Conservation (phyloP, 2,113 vertebrate species). For the Callionymus lyra region DNA sequence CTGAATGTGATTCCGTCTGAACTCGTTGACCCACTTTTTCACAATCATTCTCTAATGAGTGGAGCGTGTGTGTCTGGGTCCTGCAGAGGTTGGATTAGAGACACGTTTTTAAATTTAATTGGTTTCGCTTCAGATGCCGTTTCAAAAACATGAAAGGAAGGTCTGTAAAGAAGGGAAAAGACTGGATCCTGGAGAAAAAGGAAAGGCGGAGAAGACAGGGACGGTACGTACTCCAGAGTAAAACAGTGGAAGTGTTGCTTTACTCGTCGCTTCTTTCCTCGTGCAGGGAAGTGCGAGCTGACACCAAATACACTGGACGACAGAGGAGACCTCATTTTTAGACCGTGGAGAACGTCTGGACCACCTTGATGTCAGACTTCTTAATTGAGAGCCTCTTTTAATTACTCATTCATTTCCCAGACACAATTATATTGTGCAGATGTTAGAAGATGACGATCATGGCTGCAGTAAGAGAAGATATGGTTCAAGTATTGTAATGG, state of each 20-base stretch:
- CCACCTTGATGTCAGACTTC: too few relatives aligned
- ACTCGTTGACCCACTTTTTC: too few relatives aligned
- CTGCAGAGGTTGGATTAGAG: too few relatives aligned
- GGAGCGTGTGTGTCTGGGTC: too few relatives aligned
- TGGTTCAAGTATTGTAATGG: too few relatives aligned
- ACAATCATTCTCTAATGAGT: too few relatives aligned
- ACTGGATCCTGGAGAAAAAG: conserved; percentile 94
- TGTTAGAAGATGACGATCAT: too few relatives aligned
- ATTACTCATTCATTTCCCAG: too few relatives aligned
- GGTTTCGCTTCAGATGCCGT: conserved; percentile 56
- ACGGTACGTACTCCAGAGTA: conserved; percentile 58
- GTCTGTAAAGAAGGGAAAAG: conserved; percentile 77
- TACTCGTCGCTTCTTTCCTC: conserved; percentile 6
- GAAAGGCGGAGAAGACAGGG: conserved; percentile 84
- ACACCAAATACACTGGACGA: conserved; percentile 85
- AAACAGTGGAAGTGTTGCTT: neutral
- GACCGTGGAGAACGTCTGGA: conserved; percentile 26
- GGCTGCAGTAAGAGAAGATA: too few relatives aligned
- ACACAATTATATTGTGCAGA: too few relatives aligned
- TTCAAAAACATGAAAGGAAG: conserved; percentile 71
- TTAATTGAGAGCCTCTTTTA: conserved; percentile 5
- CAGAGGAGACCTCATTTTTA: conserved; percentile 80
- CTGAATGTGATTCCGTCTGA: too few relatives aligned
- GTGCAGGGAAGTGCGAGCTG: conserved; percentile 80
- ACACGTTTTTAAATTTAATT: neutral